Evolutionary conservation across 2,113 vertebrate genomes (phyloP), one percentile per base, ranked within the genome.

Genomic region (Corythaixoides concolor): DNA sequence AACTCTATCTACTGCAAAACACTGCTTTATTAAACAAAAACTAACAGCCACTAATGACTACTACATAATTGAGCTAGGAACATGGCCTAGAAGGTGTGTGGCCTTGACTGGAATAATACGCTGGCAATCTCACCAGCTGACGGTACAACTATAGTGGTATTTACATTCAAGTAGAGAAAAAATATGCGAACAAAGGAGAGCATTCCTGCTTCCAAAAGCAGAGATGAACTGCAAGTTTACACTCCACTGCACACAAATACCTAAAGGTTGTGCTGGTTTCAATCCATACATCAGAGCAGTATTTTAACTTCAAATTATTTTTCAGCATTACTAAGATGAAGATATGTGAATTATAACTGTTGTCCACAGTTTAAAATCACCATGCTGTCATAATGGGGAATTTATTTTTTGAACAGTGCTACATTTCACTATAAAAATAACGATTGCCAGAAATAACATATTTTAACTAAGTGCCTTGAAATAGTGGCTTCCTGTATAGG

Each of bases 391-490:
- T 69, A 15, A 67, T 7, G 26, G 6, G 5, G 12, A 28, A 28
- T 41, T 68, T 77, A 2, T 62, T 77, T 95, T 84, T 77, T 84
- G 3, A 84, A 58, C 12, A n/a, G 33, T 81, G 76, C 26, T 81
- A 58, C 43, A 74, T 64, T 78, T 94, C 59, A 41, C 41, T 67
- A 9, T 39, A 92, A 75, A 88, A 95, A 85, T 69, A 84, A 77
- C 11, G 63, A 68, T 78, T 74, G 55, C 90, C 76, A 73, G 32
- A 91, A 94, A 89, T 86, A 91, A 76, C 63, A 62, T 91, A 39
- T 95, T 96, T 92, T 95, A 86, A 64, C 56, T 66, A 67, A 93
- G 64, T 95, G 84, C 92, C 88, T 96, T 89, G 90, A 86, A 94
- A 94, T 72, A 82, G 64, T 2, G 0, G 8, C 5, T 87, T 94